Base-by-base conservation (phyloP, 2,113 vertebrate genomes). In the Andinoacara biseriatus region DNA sequence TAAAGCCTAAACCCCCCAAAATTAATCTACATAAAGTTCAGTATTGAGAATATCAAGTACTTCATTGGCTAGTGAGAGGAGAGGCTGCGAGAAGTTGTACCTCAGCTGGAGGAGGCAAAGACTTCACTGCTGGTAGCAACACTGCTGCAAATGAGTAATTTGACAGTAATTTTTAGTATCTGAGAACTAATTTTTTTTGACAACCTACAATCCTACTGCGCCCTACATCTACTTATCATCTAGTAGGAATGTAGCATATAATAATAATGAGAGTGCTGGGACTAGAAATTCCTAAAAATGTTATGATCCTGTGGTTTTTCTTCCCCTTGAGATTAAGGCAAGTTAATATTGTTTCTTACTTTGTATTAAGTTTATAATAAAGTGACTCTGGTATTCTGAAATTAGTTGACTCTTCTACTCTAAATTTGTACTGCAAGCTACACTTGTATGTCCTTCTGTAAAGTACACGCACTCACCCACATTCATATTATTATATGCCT, bases 1-100 rank as follows among this genome's bases (percentile, higher is more conserved):
- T 18, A 46, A 67, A 26, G 22, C 0, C 38, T 6, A 67, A 43
- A 0, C 0, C 5, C 6, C 38, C n/a, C 38, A 26, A 46, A 67
- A 67, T 46, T 67, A 67, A 46, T 67, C n/a, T 46, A 46, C 24
- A 43, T 43, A 40, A 67, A 26, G 38, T 26, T 67, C 62, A 67
- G 62, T 67, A 14, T 46, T 46, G 38, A 15, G 43, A 67, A 67
- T 67, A 14, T 67, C 38, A 67, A 46, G 26, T 49, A 49, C 15
- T 67, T 67, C 22, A 49, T 15, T 40, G 49, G 40, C 40, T 46
- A 67, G 22, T 46, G 63, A 46, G 40, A 22, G 46, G 63, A 67
- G 40, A 15, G 26, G 40, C 40, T 67, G 22, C 15, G 15, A 46
- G 40, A 67, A 67, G 22, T 40, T 40, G 38, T 18, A 15, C 18